Evolutionary conservation across 2,797 vertebrate genomes (phyloP), one percentile per base, ranked within the genome.

Genomic region (Euthynnus affinis): DNA sequence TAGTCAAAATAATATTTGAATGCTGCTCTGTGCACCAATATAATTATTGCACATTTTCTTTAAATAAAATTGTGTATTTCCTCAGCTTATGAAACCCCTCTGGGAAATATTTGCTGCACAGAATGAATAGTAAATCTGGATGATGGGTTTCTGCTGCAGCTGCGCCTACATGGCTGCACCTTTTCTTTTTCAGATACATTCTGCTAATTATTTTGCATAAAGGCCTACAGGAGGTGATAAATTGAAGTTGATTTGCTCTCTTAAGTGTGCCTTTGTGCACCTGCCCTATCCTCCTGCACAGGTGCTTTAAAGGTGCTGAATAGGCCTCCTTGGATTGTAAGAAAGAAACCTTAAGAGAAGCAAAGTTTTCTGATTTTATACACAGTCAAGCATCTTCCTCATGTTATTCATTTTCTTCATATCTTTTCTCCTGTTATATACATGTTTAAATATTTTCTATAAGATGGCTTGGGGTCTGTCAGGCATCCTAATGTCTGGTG

Each of bases 191-290:
- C 52, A 55, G 51, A 51, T 72, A 27, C 71, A 56, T 70, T 70
- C 63, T 57, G 66, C 65, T 89, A 88, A 87, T 89, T 84, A 60
- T 83, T 86, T 57, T 27, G 9, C 5, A 0, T 81, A 76, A 79
- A 80, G 72, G 37, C 72, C 61, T 66, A 67, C 76, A 74, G 70
- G 71, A 85, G 82, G 62, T 86, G 80, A 89, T 87, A 76, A 70
- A 86, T 81, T 76, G 22, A 72, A 72, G 55, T 71, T 73, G 23
- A 58, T 75, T 83, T 89, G 70, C 85, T 86, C 63, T 86, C 65
- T 60, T 55, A 32, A 61, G 58, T 67, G 65, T 51, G 49, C 22
- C 37, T 3, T 66, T 73, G 20, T 64, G 68, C 83, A 86, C 74
- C 78, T 87, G 82, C 76, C 70, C 46, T 73, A 58, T 29, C 22